phyloP scores from a whole-genome alignment of 2,888 invertebrate genomes.

The Acrobasis repandana region DNA sequence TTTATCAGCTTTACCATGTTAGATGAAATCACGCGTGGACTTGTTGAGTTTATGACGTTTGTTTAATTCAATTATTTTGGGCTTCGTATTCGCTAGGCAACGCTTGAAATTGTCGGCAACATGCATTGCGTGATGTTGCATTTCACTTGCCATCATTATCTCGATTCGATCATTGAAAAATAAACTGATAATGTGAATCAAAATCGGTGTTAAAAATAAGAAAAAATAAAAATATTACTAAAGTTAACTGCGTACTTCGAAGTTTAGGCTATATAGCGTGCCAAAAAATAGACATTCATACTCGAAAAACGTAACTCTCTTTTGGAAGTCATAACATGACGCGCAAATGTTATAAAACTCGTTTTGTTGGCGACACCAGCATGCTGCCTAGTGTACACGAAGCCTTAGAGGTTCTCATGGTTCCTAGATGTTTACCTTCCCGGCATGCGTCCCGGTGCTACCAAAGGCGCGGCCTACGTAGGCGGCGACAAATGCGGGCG shows the following conservation, averaged over 20 bases:
- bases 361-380: not conserved
- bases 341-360: too few relatives aligned
- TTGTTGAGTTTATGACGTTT: constrained; percentile 31
- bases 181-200: not conserved
- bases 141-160: not conserved
- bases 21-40: constrained; percentile 55
- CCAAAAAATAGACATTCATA: too few relatives aligned
- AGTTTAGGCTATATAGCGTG: too few relatives aligned
- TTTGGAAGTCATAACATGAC: too few relatives aligned
- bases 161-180: not conserved
- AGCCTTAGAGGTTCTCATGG: constrained; percentile 41
- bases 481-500: too few relatives aligned
- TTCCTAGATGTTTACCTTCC: constrained; percentile 40
- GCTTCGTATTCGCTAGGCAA: not conserved
- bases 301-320: too few relatives aligned
- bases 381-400: not conserved
- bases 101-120: not conserved
- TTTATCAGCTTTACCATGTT: constrained; percentile 51
- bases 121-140: too few relatives aligned
- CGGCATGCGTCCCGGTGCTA: constrained; percentile 20
- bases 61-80: not conserved
- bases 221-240: not conserved
- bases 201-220: not conserved
- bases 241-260: not conserved
- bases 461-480: not conserved